phyloP scores from a whole-genome alignment of 2,797 vertebrate species.

The Onychomys leucogaster region DNA sequence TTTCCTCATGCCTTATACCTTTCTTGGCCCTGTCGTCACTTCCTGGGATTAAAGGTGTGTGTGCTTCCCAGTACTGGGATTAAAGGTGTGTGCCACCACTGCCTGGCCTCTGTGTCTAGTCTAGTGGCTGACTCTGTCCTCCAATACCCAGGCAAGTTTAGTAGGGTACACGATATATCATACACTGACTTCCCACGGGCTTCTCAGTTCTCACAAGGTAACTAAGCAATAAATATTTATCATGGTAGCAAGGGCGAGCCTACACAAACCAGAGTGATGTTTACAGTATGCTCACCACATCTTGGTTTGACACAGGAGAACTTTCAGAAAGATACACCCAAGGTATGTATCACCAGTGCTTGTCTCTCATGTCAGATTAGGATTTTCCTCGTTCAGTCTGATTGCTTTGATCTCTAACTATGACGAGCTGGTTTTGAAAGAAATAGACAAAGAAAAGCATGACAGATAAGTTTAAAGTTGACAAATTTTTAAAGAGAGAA shows the following conservation, averaged over 20 bases:
- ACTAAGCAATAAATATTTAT: constrained; percentile 51
- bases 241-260: constrained; percentile 4
- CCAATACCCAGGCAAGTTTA: too few species aligned
- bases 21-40: too few species aligned
- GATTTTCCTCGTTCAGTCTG: constrained; percentile 47
- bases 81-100: too few species aligned
- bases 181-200: background rate
- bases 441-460: constrained; percentile 2
- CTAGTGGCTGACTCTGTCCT: too few species aligned
- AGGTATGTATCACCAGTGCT: constrained; percentile 27
- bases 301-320: constrained; percentile 59
- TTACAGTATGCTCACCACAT: constrained; percentile 29
- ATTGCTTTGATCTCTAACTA: constrained; percentile 62
- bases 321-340: constrained; percentile 43
- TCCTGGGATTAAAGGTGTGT: too few species aligned
- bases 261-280: constrained; percentile 36
- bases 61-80: too few species aligned
- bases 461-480: constrained; percentile 47
- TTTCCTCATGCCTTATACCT: too few species aligned
- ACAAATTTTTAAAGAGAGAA: background rate
- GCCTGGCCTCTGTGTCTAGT: too few species aligned
- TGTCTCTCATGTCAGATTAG: constrained; percentile 29
- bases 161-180: too few species aligned
- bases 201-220: constrained; percentile 3
- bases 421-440: constrained; percentile 34